Evolutionary conservation across 2,797 vertebrate genomes (phyloP).

Genomic region (Falco biarmicus): DNA sequence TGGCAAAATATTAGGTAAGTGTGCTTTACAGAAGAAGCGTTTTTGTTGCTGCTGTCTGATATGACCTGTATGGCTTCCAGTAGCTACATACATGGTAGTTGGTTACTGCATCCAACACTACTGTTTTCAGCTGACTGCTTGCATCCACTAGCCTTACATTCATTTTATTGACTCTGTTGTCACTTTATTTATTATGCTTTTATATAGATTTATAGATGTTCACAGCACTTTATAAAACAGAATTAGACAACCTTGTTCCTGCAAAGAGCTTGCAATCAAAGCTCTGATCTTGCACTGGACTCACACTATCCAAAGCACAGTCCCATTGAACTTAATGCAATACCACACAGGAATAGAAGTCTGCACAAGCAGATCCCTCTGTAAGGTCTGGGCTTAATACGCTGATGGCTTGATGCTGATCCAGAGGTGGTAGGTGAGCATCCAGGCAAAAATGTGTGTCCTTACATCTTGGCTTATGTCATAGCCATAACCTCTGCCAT

Average conservation of each 20-base stretch:
- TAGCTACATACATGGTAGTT: background rate
- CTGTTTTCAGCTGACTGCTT: background rate
- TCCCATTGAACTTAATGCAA: background rate
- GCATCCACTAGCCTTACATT: background rate
- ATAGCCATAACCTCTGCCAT: background rate
- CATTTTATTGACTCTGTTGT: constrained; percentile 22
- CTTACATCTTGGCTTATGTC: background rate
- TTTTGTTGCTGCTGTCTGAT: background rate
- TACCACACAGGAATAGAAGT: background rate
- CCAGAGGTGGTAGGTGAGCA: background rate
- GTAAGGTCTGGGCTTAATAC: background rate
- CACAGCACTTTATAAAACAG: background rate
- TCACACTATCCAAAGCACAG: background rate
- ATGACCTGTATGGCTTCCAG: background rate
- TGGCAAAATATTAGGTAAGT: background rate
- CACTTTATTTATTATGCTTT: constrained; percentile 15
- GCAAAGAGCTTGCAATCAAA: background rate
- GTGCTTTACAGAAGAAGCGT: background rate
- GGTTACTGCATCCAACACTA: background rate
- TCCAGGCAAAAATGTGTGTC: background rate
- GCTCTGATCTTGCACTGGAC: background rate
- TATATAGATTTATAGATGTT: background rate
- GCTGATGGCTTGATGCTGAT: background rate
- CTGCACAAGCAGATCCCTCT: background rate
- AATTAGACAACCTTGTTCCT: background rate